Evolutionary conservation across 2,113 vertebrate genomes (phyloP).

Genomic region (Megaleporinus macrocephalus): DNA sequence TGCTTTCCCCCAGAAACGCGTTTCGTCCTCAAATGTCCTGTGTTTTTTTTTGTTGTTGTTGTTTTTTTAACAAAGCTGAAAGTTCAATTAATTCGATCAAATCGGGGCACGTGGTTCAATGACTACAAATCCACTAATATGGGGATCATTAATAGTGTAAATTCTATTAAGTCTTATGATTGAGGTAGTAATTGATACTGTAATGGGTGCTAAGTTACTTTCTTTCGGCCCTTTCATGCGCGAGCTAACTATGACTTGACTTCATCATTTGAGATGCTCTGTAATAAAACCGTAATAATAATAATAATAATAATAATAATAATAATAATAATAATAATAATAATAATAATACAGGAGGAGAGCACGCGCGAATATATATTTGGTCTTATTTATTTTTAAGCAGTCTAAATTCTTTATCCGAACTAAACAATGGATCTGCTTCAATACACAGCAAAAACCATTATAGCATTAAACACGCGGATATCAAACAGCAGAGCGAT

Average conservation of each 20-base stretch:
- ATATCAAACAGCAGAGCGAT: slow-evolving; percentile 48
- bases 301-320: too few relatives aligned
- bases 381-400: too few relatives aligned
- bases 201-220: not conserved
- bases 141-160: slow-evolving; percentile 32
- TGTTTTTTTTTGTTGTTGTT: not conserved
- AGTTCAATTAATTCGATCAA: slow-evolving; percentile 76
- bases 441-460: not conserved
- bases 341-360: too few relatives aligned
- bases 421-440: not conserved
- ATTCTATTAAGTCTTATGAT: slow-evolving; percentile 38
- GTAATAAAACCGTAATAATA: too few relatives aligned
- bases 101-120: slow-evolving; percentile 22
- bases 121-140: slow-evolving; percentile 25
- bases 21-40: slow-evolving; percentile 15
- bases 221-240: too few relatives aligned
- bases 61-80: slow-evolving; percentile 56
- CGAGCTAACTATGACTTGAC: too few relatives aligned
- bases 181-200: slow-evolving; percentile 2
- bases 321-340: too few relatives aligned
- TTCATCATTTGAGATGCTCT: too few relatives aligned
- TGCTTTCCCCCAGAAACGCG: slow-evolving; percentile 65
- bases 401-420: too few relatives aligned
- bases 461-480: not conserved
- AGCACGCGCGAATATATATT: too few relatives aligned